A percentile compares a stretch with the other conserved stretches of the same genome.
phyloP scores from a whole-genome alignment of 2,797 vertebrate species.

The Sebastes baramenuke region DNA sequence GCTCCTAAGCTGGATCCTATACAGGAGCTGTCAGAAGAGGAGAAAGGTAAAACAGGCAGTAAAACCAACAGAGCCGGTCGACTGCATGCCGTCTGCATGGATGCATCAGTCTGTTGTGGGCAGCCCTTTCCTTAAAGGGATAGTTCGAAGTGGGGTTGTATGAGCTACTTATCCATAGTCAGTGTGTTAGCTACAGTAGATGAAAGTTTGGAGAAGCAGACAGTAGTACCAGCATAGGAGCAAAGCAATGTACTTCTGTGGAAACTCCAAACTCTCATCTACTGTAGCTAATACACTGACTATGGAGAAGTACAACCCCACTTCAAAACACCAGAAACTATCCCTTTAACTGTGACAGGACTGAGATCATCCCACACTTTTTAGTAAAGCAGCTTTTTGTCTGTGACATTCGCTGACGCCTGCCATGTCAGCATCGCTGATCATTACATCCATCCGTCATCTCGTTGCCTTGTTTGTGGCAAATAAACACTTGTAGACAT shows the following conservation, averaged over 20 bases:
- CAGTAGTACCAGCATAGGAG: too few species aligned
- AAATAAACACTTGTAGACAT: not conserved
- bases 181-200: not conserved
- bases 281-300: not conserved
- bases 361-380: constrained; percentile 18
- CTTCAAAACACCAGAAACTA: not conserved
- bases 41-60: constrained; percentile 79
- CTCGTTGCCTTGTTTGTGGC: constrained; percentile 25
- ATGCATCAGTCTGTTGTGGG: constrained; percentile 51
- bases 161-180: not conserved
- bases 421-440: not conserved
- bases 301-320: not conserved
- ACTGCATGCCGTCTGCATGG: constrained; percentile 77
- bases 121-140: constrained; percentile 1
- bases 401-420: constrained; percentile 7
- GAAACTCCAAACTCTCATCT: not conserved
- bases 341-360: not conserved
- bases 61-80: constrained; percentile 21
- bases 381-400: not conserved
- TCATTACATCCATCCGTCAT: constrained; percentile 29
- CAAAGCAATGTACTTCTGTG: not conserved
- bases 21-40: constrained; percentile 86
- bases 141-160: not conserved
- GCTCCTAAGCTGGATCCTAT: constrained; percentile 84
- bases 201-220: accelerated